These are phyloP conservation scores for Aptenodytes patagonicus DNA, from an alignment of 2,113 vertebrate species.

Conservation along the genomic window DNA sequence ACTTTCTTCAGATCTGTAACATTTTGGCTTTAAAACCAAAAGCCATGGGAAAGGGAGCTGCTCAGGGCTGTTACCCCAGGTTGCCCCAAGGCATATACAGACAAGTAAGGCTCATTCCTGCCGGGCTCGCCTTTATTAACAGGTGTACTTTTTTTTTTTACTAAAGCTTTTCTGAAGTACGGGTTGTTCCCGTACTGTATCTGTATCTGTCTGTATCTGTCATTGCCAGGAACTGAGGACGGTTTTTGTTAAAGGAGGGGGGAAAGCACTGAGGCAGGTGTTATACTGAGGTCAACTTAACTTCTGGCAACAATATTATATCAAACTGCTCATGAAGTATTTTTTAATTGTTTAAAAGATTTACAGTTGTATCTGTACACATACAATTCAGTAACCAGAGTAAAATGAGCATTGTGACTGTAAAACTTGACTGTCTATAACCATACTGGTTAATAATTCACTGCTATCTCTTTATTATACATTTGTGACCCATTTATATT, in stretches of 20 bases:
- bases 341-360: not conserved
- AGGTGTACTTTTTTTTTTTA: not conserved
- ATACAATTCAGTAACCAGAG: not conserved
- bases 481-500: not conserved
- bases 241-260: not conserved
- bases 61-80: not conserved
- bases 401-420: not conserved
- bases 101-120: not conserved
- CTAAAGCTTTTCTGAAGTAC: not conserved
- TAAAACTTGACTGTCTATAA: not conserved
- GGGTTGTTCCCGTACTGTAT: not conserved
- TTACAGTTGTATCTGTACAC: not conserved
- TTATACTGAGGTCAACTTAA: not conserved
- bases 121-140: not conserved
- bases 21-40: not conserved
- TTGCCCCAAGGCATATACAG: not conserved
- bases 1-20: not conserved
- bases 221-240: not conserved
- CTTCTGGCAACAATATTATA: not conserved
- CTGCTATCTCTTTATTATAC: not conserved
- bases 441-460: slow-evolving; percentile 4
- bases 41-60: not conserved
- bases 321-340: not conserved
- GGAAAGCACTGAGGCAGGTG: not conserved
- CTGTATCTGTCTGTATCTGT: not conserved